phyloP scores from a whole-genome alignment of 2,113 vertebrate genomes.

The Rhea americana region DNA sequence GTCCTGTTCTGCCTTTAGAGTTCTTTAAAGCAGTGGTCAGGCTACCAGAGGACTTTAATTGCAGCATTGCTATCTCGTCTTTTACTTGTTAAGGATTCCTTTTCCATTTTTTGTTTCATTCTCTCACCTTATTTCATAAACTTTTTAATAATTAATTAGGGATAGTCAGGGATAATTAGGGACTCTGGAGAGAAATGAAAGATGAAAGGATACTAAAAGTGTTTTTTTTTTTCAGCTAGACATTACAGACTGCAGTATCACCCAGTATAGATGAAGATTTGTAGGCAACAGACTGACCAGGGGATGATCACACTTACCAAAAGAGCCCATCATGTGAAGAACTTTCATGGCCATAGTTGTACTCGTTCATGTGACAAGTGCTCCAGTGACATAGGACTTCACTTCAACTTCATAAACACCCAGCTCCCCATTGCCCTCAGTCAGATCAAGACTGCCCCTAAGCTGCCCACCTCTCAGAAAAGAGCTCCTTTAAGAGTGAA shows the following conservation, averaged over 20 bases:
- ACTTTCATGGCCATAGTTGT: background rate
- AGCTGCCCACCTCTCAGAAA: background rate
- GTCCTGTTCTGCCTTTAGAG: background rate
- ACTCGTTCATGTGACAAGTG: background rate
- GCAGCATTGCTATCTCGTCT: background rate
- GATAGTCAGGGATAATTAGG: background rate
- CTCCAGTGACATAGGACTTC: rapidly evolving
- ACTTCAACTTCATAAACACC: background rate
- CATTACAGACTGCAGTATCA: background rate
- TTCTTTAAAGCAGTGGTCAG: background rate
- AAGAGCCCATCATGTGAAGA: background rate
- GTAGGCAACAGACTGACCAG: background rate
- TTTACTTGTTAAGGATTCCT: background rate
- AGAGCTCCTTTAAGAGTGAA: background rate
- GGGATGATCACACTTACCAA: background rate
- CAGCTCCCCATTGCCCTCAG: background rate
- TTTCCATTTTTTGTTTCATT: background rate
- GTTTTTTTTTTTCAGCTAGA: background rate
- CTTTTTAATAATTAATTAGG: background rate
- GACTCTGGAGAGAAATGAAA: background rate
- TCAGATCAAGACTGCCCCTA: background rate
- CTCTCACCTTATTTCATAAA: background rate
- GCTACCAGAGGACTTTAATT: background rate
- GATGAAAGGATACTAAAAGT: background rate
- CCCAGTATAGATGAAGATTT: background rate